Conservation (phyloP, 2,888 invertebrate genomes). For the Muscina levida region DNA sequence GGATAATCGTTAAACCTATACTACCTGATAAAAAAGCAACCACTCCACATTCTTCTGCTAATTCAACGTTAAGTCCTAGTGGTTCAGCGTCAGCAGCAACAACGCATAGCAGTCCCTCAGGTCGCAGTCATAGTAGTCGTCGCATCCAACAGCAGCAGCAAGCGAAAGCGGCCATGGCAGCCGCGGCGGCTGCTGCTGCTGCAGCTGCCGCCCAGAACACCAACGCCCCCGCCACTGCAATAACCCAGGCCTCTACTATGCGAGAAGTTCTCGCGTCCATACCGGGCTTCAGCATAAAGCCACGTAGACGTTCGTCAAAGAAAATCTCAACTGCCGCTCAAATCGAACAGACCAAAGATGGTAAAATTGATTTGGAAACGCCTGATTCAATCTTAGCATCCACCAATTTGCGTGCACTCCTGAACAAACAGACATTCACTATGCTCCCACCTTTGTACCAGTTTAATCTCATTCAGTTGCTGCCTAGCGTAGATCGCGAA, state of each 20-base stretch:
- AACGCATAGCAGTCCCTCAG: constrained; percentile 65
- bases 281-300: constrained; percentile 92
- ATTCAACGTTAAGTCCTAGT: constrained; percentile 48
- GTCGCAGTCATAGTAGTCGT: constrained; percentile 74
- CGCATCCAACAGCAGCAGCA: constrained; percentile 76
- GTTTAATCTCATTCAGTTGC: constrained; percentile 93
- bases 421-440: constrained; percentile 96
- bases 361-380: constrained; percentile 96
- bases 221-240: constrained; percentile 71
- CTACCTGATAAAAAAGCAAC: constrained; percentile 80
- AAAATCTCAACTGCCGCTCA: constrained; percentile 95
- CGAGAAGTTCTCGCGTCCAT: constrained; percentile 92
- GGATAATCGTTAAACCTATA: constrained; percentile 91
- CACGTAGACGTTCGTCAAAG: constrained; percentile 86
- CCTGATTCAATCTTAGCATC: constrained; percentile 97
- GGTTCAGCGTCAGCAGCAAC: constrained; percentile 49
- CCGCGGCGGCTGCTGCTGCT: constrained; percentile 70
- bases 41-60: constrained; percentile 66
- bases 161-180: constrained; percentile 70
- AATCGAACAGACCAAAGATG: constrained; percentile 94
- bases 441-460: constrained; percentile 93
- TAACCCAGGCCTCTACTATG: constrained; percentile 87
- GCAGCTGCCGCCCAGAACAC: constrained; percentile 54
- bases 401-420: constrained; percentile 92
- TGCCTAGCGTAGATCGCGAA: constrained; percentile 92